Evolutionary conservation across 2,113 vertebrate genomes (phyloP).

Genomic region (Grammomys dolichurus): DNA sequence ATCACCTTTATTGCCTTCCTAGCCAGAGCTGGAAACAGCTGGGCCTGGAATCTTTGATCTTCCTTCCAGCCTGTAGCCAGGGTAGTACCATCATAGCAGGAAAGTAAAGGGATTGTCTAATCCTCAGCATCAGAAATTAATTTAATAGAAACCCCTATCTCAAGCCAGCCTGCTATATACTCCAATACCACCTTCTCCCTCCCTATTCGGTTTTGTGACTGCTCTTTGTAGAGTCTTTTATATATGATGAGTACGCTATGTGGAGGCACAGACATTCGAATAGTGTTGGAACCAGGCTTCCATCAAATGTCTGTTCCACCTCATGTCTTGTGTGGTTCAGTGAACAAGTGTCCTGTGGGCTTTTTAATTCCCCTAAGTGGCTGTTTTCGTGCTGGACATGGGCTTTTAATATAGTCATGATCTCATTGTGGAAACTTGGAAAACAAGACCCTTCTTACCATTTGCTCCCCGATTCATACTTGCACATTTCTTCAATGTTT

Average conservation of each 20-base stretch:
- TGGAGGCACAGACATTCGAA: slow-evolving; percentile 12
- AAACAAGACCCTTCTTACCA: not conserved
- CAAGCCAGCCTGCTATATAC: not conserved
- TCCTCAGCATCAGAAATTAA: not conserved
- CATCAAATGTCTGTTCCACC: not conserved
- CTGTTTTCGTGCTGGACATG: slow-evolving; percentile 24
- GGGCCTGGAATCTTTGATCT: not conserved
- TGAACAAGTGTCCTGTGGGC: not conserved
- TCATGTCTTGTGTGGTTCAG: not conserved
- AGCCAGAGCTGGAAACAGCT: not conserved
- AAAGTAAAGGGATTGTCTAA: not conserved
- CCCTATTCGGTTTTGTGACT: not conserved
- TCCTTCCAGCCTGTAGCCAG: not conserved
- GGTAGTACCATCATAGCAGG: not conserved
- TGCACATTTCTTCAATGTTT: slow-evolving; percentile 9
- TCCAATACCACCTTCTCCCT: not conserved
- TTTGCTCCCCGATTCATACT: not conserved
- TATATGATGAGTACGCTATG: not conserved
- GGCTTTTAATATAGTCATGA: slow-evolving; percentile 45
- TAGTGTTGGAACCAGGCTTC: not conserved
- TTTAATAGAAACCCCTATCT: not conserved
- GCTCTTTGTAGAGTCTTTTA: not conserved
- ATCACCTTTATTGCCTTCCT: not conserved
- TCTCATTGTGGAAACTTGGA: slow-evolving; percentile 14
- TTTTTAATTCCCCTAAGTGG: slow-evolving; percentile 23